Percentiles rank a stretch among this genome's conserved stretches.
These are phyloP conservation scores for Dyspetes luteomarginatus DNA, from an alignment of 2,888 invertebrate species.

Conservation along the genomic window DNA sequence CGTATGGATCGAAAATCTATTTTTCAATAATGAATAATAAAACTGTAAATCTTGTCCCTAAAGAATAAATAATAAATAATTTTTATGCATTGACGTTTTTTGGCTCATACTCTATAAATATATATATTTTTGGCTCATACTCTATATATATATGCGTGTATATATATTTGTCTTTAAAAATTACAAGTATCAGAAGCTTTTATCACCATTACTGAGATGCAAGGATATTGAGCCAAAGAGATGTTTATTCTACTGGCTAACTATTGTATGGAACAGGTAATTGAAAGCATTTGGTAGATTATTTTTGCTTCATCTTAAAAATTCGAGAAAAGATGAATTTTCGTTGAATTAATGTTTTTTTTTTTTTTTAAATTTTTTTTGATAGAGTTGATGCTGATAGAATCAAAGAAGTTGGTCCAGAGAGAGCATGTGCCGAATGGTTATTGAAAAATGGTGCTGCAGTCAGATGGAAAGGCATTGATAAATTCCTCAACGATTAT, in stretches of 20 bases:
- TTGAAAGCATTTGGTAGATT: background rate
- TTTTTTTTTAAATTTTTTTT: conserved; percentile 6
- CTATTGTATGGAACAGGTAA: conserved; percentile 74
- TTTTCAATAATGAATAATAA: conserved; percentile 34
- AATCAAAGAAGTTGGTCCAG: conserved; percentile 91
- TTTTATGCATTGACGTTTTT: no score
- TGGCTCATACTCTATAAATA: no score
- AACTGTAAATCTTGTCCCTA: conserved; percentile 1
- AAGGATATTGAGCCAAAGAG: conserved; percentile 50
- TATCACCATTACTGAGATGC: conserved; percentile 24
- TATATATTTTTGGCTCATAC: background rate
- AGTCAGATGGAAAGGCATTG: conserved; percentile 88
- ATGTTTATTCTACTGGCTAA: conserved; percentile 74
- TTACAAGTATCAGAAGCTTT: conserved; percentile 34
- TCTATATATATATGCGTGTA: no score
- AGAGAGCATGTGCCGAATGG: conserved; percentile 98
- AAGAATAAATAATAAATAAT: no score
- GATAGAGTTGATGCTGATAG: conserved; percentile 87
- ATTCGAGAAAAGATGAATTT: background rate
- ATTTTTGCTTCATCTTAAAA: background rate
- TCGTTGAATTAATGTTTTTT: no score
- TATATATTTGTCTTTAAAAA: no score
- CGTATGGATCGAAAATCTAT: conserved; percentile 50
- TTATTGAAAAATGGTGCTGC: conserved; percentile 94
- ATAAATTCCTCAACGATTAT: conserved; percentile 88